Evolutionary conservation across 2,888 invertebrate genomes (phyloP).

Genomic region (Aquatica leii): DNA sequence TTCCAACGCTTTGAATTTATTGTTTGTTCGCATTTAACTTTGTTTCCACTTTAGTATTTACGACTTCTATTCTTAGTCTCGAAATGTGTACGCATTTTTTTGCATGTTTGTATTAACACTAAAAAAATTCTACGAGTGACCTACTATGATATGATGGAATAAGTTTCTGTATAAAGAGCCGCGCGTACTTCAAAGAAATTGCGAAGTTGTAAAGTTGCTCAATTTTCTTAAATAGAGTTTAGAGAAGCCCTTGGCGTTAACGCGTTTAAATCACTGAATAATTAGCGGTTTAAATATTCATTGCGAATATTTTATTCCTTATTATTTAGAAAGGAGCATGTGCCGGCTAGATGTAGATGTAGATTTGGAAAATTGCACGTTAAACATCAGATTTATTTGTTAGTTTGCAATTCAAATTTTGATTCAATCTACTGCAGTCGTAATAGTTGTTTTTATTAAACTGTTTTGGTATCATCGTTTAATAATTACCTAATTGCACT

Average conservation of each 20-base stretch:
- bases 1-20: constrained; percentile 24
- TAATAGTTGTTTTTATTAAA: too few relatives aligned
- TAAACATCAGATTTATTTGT: too few relatives aligned
- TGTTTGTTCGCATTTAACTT: constrained; percentile 18
- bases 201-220: constrained; percentile 10
- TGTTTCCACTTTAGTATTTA: not conserved
- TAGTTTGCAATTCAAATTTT: too few relatives aligned
- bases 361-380: too few relatives aligned
- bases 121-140: not conserved
- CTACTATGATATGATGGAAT: constrained; percentile 2
- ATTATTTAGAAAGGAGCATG: too few relatives aligned
- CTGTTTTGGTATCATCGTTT: too few relatives aligned
- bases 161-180: constrained; percentile 6
- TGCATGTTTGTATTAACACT: not conserved
- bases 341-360: too few relatives aligned
- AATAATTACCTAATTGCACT: too few relatives aligned
- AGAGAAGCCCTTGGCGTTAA: not conserved
- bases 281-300: constrained; percentile 6
- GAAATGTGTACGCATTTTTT: not conserved
- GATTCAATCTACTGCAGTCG: too few relatives aligned
- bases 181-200: constrained; percentile 9
- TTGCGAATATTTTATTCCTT: not conserved
- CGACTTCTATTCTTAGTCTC: not conserved
- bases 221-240: constrained; percentile 12
- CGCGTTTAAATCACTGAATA: constrained; percentile 3